A percentile compares a stretch with the other conserved stretches of the same genome.
Evolutionary conservation across 2,113 vertebrate genomes (phyloP).

Genomic region (Strix aluco): DNA sequence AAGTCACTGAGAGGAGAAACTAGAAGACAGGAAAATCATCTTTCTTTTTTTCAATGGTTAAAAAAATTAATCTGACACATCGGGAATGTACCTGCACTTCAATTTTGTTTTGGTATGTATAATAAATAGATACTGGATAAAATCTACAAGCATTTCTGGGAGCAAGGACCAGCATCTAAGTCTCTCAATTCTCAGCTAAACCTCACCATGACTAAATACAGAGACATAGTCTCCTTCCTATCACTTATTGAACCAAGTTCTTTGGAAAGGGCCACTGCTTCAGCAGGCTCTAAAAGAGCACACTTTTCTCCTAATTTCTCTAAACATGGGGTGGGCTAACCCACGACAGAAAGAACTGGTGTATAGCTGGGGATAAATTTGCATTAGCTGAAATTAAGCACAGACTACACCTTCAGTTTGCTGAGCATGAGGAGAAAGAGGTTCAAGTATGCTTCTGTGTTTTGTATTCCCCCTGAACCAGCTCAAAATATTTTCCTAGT

Average conservation of each 20-base stretch:
- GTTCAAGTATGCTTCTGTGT: not conserved
- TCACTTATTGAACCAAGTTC: not conserved
- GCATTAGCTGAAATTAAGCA: not conserved
- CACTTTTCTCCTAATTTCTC: not conserved
- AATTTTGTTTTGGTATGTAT: not conserved
- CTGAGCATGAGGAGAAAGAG: not conserved
- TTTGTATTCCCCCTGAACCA: not conserved
- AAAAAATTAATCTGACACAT: not conserved
- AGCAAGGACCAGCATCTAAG: not conserved
- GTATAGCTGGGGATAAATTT: not conserved
- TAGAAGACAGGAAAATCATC: not conserved
- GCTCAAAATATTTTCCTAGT: not conserved
- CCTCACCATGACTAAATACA: not conserved
- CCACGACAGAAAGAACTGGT: not conserved
- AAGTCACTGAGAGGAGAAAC: not conserved
- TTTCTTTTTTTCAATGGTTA: not conserved
- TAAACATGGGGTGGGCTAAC: not conserved
- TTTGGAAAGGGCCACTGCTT: not conserved
- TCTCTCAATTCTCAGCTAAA: not conserved
- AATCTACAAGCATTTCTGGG: not conserved
- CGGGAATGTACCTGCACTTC: not conserved
- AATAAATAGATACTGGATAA: not conserved
- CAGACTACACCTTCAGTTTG: not conserved
- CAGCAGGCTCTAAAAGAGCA: not conserved
- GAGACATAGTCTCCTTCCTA: not conserved